Evolutionary conservation across 2,797 vertebrate genomes (phyloP), one percentile per base, ranked within the genome.

Genomic region (Tokudaia tokunoshimensis): DNA sequence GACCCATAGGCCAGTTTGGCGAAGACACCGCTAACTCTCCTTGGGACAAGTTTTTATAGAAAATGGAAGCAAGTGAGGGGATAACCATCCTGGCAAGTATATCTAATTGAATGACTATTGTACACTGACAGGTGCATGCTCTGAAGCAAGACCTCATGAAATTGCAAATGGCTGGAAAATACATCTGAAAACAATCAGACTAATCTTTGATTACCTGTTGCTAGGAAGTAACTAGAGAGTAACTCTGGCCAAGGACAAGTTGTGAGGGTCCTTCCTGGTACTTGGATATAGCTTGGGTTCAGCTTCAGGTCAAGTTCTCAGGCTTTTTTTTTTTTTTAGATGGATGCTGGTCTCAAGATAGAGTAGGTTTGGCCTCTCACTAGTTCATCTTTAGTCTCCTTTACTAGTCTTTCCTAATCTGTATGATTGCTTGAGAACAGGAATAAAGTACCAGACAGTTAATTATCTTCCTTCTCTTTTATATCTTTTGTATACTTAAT

Each of bases 401-500:
- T 76, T 44, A 47, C 10, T 80, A 3, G 22, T 29, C 67, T 63
- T 20, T 91, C 34, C n/a, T 72, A 14, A 44, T 14, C 34, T 47
- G 55, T 70, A 11, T 34, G 61, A 82, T 47, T 78, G 57, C 13
- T 19, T 24, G n/a, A 41, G 22, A 9, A 24, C 0, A 19, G 50
- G 63, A 89, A 26, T 59, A n/a, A 29, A 19, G 79, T 22, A n/a
- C 4, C 17, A 26, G 59, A 41, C 59, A 65, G 3, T 6, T 37
- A 84, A 34, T 47, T 10, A 1, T 70, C 78, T 78, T 52, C 44
- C 37, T 24, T 74, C 37, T 47, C 57, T 85, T 85, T 85, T 50
- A 17, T 57, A 50, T 22, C 55, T n/a, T 47, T 63, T 83, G 67
- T 41, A 89, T 63, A n/a, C 82, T 85, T 91, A 96, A 78, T 41